Percentiles rank a stretch among this genome's conserved stretches.
Evolutionary conservation across 2,888 invertebrate species (phyloP).

Genomic region (Idaea dimidiata): DNA sequence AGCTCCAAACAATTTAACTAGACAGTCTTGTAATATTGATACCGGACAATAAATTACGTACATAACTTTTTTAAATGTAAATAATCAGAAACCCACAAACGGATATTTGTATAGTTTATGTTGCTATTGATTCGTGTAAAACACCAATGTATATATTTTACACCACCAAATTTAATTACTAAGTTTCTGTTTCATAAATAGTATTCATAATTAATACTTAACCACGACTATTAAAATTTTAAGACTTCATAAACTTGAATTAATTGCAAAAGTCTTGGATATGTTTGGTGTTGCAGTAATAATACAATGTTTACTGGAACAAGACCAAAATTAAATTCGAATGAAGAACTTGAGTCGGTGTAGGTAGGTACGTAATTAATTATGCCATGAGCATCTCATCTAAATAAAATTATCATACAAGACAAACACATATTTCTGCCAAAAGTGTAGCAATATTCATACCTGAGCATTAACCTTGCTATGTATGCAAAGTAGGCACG

Average conservation of each 20-base stretch:
- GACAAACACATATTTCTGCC: constrained; percentile 22
- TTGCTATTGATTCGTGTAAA: no score
- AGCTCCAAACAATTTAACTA: no score
- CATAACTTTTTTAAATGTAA: no score
- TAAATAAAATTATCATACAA: constrained; percentile 19
- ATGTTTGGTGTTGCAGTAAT: background rate
- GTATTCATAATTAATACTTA: background rate
- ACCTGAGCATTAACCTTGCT: constrained; percentile 24
- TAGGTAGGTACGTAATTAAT: constrained; percentile 17
- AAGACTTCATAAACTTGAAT: background rate
- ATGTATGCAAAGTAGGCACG: constrained; percentile 24
- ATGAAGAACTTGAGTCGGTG: constrained; percentile 12
- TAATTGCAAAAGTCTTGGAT: background rate
- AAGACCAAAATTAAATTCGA: background rate
- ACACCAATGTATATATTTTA: no score
- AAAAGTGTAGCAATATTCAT: constrained; percentile 17
- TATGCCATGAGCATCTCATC: constrained; percentile 21
- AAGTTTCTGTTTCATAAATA: background rate
- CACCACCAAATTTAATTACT: no score
- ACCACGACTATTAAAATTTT: background rate
- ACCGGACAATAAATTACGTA: no score
- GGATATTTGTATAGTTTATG: no score
- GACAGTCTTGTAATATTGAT: no score
- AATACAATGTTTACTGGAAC: constrained; percentile 8
- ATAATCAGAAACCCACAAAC: no score